Conservation (phyloP, 1,140 invertebrate species). For the Anastatus disparis region DNA sequence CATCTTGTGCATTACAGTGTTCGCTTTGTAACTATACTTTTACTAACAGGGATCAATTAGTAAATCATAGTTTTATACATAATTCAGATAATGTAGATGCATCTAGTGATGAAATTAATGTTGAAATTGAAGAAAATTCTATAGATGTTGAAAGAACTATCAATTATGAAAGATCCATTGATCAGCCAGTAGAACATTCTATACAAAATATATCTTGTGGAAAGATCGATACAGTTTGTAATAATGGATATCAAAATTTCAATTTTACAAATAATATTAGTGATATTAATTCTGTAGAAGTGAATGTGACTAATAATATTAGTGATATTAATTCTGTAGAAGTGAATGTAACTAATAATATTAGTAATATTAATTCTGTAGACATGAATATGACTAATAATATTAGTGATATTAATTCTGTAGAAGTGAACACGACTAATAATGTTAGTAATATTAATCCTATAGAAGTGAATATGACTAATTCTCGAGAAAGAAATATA, state of each 20-base stretch:
- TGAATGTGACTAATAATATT: background rate
- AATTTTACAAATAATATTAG: conserved; percentile 15
- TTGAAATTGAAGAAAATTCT: conserved; percentile 55
- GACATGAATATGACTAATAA: background rate
- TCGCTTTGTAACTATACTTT: conserved; percentile 59
- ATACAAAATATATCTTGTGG: conserved; percentile 53
- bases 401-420: conserved; percentile 2
- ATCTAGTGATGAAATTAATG: conserved; percentile 56
- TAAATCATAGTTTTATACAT: conserved; percentile 56
- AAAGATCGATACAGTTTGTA: conserved; percentile 40
- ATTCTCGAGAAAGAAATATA: background rate
- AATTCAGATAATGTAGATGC: conserved; percentile 52
- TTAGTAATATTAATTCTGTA: background rate
- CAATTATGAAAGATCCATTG: conserved; percentile 46
- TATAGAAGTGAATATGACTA: background rate
- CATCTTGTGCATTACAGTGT: conserved; percentile 57
- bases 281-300: conserved; percentile 8
- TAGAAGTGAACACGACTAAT: background rate
- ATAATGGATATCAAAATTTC: conserved; percentile 47
- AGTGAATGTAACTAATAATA: background rate
- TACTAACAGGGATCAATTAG: conserved; percentile 55
- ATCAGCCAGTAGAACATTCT: conserved; percentile 46
- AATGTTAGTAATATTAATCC: background rate
- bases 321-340: background rate
- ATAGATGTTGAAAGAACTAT: conserved; percentile 50